Base-by-base conservation (phyloP, 2,113 vertebrate species). In the Hyaena hyaena region DNA sequence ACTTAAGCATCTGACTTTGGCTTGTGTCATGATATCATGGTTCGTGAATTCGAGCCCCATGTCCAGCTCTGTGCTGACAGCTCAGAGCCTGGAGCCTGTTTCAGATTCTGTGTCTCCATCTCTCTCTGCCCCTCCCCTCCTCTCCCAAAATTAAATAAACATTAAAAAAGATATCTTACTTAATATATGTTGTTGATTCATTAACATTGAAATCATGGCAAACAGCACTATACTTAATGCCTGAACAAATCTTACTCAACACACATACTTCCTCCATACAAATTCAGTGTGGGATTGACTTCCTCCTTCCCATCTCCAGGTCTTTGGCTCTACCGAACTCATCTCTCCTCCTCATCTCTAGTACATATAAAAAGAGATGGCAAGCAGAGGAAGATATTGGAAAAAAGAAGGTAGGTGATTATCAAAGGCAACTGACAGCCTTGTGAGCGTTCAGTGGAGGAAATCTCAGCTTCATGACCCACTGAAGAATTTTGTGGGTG, bases 381-480 rank as follows among this genome's bases (percentile, higher is more conserved):
- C 66, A 88, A 85, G 66, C 43, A 90, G 7, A 81, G 10, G 2
- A 48, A 80, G 50, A 77, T 33, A 69, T 0, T 50, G 26, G 39
- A 10, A 90, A 50, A 84, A 93, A 79, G n/a, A 50, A 93, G 15
- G 23, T 80, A 24, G 43, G 45, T 53, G 92, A 69, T 58, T 45
- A 66, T 71, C 95, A 39, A 39, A 39, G 76, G 66, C 21, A 94
- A 45, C 58, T 35, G 61, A 85, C 8, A 93, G 31, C 7, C 55
- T 94, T 82, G 9, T 53, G 65, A 69, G 81, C 45, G 15, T 93
- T 88, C n/a, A 31, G 5, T 83, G 11, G 26, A 85, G 61, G 43
- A 94, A 50, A 66, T n/a, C 39, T 93, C 95, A 87, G 26, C 43
- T 92, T 88, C 68, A 43, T 31, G 93, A 82, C 8, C n/a, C 63